These are phyloP conservation scores for Loris lydekkerianus DNA, from an alignment of 2,797 vertebrate species.

Conservation along the genomic window DNA sequence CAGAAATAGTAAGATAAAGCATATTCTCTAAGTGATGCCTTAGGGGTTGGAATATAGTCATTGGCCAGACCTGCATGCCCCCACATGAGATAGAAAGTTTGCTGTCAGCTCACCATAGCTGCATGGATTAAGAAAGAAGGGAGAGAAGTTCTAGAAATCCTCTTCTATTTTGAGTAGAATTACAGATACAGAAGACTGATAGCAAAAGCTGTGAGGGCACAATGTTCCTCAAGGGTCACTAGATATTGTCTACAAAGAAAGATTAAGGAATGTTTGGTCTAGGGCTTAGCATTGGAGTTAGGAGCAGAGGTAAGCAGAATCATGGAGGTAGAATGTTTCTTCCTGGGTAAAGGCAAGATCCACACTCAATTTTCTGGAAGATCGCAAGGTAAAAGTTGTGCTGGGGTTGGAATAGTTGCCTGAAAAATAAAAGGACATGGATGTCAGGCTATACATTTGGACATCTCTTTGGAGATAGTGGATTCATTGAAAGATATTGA, in stretches of 20 bases:
- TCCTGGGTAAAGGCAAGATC: no score
- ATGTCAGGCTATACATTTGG: neutral
- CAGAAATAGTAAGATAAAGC: neutral
- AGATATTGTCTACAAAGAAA: neutral
- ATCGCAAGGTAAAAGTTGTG: neutral
- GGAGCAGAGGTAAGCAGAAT: neutral
- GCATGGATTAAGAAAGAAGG: neutral
- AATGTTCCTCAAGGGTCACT: neutral
- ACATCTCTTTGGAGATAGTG: neutral
- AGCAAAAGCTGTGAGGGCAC: no score
- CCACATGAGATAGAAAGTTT: neutral
- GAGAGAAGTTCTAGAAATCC: neutral
- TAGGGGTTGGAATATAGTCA: neutral
- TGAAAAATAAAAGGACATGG: neutral
- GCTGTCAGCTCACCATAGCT: neutral
- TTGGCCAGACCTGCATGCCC: neutral
- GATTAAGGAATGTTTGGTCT: neutral
- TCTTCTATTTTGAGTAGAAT: neutral
- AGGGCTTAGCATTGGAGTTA: neutral
- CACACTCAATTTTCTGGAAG: neutral
- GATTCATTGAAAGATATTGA: neutral
- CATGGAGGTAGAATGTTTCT: neutral
- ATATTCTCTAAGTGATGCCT: neutral
- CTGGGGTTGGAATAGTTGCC: neutral
- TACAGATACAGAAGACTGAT: neutral